A percentile compares a stretch with the other conserved stretches of the same genome.
These are phyloP conservation scores for Bedellia somnulentella DNA, from an alignment of 2,888 invertebrate genomes.

Conservation along the genomic window DNA sequence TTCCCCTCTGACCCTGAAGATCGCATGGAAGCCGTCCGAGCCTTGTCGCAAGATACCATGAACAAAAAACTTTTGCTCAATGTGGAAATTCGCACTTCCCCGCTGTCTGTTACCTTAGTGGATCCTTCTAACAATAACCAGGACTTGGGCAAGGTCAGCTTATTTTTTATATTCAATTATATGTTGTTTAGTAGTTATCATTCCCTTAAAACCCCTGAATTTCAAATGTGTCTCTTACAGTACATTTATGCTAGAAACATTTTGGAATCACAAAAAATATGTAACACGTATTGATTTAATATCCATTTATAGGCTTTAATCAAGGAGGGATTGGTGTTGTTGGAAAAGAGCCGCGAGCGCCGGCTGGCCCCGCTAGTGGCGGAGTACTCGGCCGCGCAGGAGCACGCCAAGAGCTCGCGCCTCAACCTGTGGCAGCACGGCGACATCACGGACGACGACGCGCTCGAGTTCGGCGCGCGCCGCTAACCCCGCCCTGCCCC, in stretches of 20 bases:
- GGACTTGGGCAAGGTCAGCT: slow-evolving; percentile 55
- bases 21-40: slow-evolving; percentile 71
- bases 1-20: slow-evolving; percentile 89
- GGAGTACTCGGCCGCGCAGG: slow-evolving; percentile 85
- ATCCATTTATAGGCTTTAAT: slow-evolving; percentile 70
- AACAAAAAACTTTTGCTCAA: slow-evolving; percentile 82
- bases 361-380: slow-evolving; percentile 76
- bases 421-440: slow-evolving; percentile 97
- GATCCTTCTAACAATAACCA: slow-evolving; percentile 46
- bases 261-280: not conserved
- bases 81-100: slow-evolving; percentile 73
- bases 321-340: slow-evolving; percentile 81
- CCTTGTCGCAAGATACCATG: slow-evolving; percentile 64
- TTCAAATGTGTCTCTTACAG: too few relatives aligned
- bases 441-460: slow-evolving; percentile 95
- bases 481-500: slow-evolving; percentile 24
- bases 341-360: slow-evolving; percentile 79
- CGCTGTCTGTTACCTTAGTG: slow-evolving; percentile 57
- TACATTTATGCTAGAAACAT: too few relatives aligned
- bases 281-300: too few relatives aligned
- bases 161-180: not conserved
- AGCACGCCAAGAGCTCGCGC: slow-evolving; percentile 82
- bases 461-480: slow-evolving; percentile 55
- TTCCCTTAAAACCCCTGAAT: not conserved
- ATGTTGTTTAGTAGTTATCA: not conserved